Evolutionary conservation across 2,113 vertebrate species (phyloP).

Genomic region (Megaptera novaeangliae): DNA sequence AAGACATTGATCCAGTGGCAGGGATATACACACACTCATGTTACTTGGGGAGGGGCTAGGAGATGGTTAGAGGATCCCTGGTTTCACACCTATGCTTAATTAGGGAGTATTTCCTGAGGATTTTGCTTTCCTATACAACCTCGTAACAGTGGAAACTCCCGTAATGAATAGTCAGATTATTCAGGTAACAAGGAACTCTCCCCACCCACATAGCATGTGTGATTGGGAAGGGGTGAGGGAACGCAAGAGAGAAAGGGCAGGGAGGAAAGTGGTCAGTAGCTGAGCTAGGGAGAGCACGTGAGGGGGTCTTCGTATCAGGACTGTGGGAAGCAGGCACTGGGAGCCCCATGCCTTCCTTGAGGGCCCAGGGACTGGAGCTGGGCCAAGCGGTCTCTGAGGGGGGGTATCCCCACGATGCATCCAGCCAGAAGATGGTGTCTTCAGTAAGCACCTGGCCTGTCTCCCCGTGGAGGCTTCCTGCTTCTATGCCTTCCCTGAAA

Average conservation of each 20-base stretch:
- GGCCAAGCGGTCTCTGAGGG: not conserved
- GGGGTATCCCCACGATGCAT: not conserved
- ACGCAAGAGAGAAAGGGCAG: not conserved
- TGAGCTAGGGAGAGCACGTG: not conserved
- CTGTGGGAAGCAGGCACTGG: not conserved
- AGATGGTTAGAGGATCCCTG: not conserved
- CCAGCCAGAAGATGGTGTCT: not conserved
- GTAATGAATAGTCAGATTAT: not conserved
- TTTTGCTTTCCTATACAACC: not conserved
- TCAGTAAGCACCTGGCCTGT: not conserved
- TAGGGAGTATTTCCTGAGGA: not conserved
- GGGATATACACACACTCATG: not conserved
- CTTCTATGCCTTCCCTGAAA: not conserved
- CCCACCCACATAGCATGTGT: not conserved
- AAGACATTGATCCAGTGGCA: not conserved
- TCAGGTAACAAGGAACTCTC: not conserved
- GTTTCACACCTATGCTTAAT: not conserved
- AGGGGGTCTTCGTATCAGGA: not conserved
- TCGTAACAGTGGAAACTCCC: not conserved
- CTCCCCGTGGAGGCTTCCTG: not conserved
- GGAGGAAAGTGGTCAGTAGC: not conserved
- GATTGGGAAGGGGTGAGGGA: not conserved
- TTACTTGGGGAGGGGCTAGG: not conserved
- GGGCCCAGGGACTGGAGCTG: not conserved
- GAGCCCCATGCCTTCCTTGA: not conserved